Percentiles rank a stretch among this genome's conserved stretches.
These are phyloP conservation scores for Brachirus orientalis DNA, from an alignment of 2,113 vertebrate species.

Conservation along the genomic window DNA sequence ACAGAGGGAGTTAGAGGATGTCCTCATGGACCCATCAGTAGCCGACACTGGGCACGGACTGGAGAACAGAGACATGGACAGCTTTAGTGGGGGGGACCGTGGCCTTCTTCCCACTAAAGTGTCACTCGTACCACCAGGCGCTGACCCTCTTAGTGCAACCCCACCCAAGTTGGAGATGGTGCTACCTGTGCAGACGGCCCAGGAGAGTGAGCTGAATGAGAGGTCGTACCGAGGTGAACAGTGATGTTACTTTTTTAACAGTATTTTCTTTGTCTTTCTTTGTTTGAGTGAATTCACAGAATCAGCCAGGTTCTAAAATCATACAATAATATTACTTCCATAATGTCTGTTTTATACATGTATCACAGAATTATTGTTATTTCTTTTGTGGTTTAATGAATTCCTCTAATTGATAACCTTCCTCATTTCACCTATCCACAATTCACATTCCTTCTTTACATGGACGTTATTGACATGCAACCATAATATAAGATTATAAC, in stretches of 20 bases:
- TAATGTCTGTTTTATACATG: too few species aligned
- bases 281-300: not conserved
- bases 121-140: conserved; percentile 66
- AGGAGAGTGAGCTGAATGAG: conserved; percentile 91
- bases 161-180: conserved; percentile 91
- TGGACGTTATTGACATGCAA: not conserved
- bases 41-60: conserved; percentile 81
- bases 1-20: conserved; percentile 93
- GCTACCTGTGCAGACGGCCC: conserved; percentile 90
- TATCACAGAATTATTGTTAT: not conserved
- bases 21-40: conserved; percentile 95
- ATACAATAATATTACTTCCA: too few species aligned
- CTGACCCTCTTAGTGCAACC: conserved; percentile 81
- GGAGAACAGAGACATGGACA: conserved; percentile 60
- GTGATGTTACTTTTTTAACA: not conserved
- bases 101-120: conserved; percentile 64
- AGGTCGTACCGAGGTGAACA: conserved; percentile 71
- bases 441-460: not conserved
- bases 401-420: too few species aligned
- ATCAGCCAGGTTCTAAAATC: not conserved
- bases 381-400: not conserved
- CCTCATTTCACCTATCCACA: not conserved
- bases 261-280: not conserved
- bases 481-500: too few species aligned
- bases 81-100: conserved; percentile 75